A percentile compares a stretch with the other conserved stretches of the same genome.
Evolutionary conservation across 53 echinoderm and acorn worm species (phyloP).

Genomic region (Crossaster papposus): DNA sequence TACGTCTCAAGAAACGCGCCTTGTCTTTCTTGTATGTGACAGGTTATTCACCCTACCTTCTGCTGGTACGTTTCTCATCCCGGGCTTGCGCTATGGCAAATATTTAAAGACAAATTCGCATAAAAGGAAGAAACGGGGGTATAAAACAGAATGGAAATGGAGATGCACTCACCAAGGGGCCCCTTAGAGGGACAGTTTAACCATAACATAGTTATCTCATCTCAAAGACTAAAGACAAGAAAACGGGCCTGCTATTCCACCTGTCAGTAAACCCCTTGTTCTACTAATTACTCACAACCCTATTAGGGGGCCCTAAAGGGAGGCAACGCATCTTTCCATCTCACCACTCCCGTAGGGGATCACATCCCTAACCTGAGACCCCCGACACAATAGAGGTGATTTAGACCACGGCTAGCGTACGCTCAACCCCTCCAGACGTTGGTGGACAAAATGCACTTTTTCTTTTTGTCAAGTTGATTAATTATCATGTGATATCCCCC

Average conservation of each 20-base stretch:
- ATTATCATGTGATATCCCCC: conserved; percentile 31
- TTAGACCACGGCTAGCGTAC: not conserved
- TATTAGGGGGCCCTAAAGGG: conserved; percentile 40
- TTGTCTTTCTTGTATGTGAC: not conserved
- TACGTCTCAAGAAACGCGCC: not conserved
- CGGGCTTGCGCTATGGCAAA: not conserved
- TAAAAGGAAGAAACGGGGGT: not conserved
- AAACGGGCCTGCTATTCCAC: conserved; percentile 45
- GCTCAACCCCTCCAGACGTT: not conserved
- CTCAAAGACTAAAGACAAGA: conserved; percentile 3
- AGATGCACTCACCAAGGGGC: not conserved
- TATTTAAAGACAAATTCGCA: not conserved
- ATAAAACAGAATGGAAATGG: not conserved
- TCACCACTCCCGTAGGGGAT: not conserved
- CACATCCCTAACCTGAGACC: conserved; percentile 5
- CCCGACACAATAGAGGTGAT: conserved; percentile 47
- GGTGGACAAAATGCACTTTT: conserved; percentile 1
- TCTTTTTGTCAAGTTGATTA: conserved; percentile 42
- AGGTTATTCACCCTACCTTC: conserved; percentile 38
- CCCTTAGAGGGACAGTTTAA: conserved; percentile 31
- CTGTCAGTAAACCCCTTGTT: conserved; percentile 45
- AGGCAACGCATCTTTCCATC: conserved; percentile 28
- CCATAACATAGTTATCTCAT: conserved; percentile 10
- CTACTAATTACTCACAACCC: conserved; percentile 59
- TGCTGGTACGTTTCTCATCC: not conserved